Evolutionary conservation across 2,888 invertebrate genomes (phyloP).

Genomic region (Drosophila macrothrix): DNA sequence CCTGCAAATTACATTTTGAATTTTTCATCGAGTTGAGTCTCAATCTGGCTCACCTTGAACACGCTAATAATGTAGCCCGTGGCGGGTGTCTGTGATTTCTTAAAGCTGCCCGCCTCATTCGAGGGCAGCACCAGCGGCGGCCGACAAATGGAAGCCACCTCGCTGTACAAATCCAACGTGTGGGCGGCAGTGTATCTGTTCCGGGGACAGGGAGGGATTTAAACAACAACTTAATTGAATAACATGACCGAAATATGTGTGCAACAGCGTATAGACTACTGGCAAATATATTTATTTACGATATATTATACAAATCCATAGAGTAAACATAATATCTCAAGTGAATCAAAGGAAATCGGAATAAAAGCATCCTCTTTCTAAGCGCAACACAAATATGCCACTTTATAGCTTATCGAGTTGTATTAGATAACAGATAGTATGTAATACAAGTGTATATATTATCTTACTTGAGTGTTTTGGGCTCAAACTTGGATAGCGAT

Average conservation of each 20-base stretch:
- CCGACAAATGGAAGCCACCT: slow-evolving; percentile 95
- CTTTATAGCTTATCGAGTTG: too few species aligned
- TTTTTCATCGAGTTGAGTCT: slow-evolving; percentile 42
- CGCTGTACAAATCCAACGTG: slow-evolving; percentile 94
- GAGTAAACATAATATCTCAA: background rate
- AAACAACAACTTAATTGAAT: slow-evolving; percentile 13
- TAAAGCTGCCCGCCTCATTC: slow-evolving; percentile 90
- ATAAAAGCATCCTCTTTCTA: too few species aligned
- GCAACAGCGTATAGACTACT: background rate
- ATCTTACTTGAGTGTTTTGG: slow-evolving; percentile 87
- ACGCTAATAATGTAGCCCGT: slow-evolving; percentile 97
- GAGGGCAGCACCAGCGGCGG: slow-evolving; percentile 90
- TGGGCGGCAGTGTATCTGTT: slow-evolving; percentile 93
- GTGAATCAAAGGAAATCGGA: background rate
- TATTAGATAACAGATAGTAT: background rate
- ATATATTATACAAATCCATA: background rate
- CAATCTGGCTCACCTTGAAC: slow-evolving; percentile 88
- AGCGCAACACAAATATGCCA: too few species aligned
- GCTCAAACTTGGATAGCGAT: slow-evolving; percentile 94
- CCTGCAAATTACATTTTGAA: slow-evolving; percentile 85
- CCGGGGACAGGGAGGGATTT: background rate
- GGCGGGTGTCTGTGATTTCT: slow-evolving; percentile 91
- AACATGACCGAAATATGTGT: background rate
- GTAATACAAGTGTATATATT: background rate
- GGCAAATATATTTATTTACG: background rate